Conservation (phyloP, 2,113 vertebrate species). For the Heptranchias perlo region DNA sequence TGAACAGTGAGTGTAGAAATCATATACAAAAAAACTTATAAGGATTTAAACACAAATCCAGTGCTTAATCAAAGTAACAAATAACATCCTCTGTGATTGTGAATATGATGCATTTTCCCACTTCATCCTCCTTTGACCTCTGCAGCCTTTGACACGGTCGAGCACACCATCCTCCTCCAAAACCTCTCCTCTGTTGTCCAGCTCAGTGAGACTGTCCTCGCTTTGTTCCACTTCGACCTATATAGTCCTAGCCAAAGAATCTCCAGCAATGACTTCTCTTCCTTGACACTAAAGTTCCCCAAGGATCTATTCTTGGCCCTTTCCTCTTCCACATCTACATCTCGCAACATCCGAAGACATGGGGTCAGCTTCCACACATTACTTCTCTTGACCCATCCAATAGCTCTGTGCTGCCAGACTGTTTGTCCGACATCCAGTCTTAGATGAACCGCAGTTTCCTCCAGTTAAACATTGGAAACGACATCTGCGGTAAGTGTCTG, state of each 20-base stretch:
- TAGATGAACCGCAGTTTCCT: too few species aligned
- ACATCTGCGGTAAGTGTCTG: too few species aligned
- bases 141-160: background rate
- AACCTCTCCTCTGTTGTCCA: background rate
- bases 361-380: too few species aligned
- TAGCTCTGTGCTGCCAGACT: too few species aligned
- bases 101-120: background rate
- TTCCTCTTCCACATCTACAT: background rate
- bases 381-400: too few species aligned
- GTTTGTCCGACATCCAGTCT: too few species aligned
- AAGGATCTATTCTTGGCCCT: background rate
- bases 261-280: background rate
- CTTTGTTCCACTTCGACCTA: background rate
- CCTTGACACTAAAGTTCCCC: background rate
- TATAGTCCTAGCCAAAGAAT: background rate
- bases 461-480: too few species aligned
- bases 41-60: background rate
- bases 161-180: background rate
- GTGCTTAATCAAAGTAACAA: too few species aligned
- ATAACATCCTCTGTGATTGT: background rate
- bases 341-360: background rate
- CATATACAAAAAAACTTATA: background rate
- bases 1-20: background rate
- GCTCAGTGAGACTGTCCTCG: background rate
- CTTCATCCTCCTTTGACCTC: background rate